Percentiles rank a stretch among this genome's conserved stretches.
Evolutionary conservation across 2,113 vertebrate species (phyloP).

Genomic region (Corvus hawaiiensis): DNA sequence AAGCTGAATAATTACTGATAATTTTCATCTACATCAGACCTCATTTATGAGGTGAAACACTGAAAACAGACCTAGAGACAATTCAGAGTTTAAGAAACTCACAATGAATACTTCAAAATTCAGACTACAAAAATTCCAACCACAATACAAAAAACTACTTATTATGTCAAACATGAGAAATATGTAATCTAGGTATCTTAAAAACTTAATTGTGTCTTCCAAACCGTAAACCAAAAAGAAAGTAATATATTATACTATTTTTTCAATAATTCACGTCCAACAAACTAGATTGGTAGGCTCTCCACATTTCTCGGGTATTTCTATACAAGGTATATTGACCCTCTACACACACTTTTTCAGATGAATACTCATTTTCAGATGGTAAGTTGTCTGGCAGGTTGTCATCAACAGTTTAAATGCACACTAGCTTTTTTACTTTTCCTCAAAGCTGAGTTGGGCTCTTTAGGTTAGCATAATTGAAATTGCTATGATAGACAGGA

Average conservation of each 20-base stretch:
- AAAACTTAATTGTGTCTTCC: neutral
- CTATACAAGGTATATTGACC: neutral
- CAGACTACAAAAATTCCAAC: constrained; percentile 20
- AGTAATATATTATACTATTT: neutral
- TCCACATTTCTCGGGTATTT: neutral
- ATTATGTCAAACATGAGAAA: neutral
- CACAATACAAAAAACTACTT: neutral
- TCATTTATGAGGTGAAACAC: constrained; percentile 35
- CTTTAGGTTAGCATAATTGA: neutral
- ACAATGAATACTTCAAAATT: constrained; percentile 6
- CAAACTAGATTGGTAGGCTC: neutral
- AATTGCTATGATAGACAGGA: neutral
- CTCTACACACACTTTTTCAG: neutral
- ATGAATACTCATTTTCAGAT: constrained; percentile 52
- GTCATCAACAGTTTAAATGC: constrained; percentile 31
- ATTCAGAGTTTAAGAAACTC: constrained; percentile 11
- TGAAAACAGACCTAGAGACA: constrained; percentile 31
- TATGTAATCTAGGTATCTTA: neutral
- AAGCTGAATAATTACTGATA: constrained; percentile 53
- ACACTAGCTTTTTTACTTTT: constrained; percentile 15
- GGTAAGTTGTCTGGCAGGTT: constrained; percentile 43
- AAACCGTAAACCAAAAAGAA: constrained; percentile 32
- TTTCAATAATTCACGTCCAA: neutral
- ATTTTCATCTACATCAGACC: constrained; percentile 39
- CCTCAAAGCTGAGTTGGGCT: constrained; percentile 1